Evolutionary conservation across 2,888 invertebrate genomes (phyloP).

Genomic region (Tridacna crocea): DNA sequence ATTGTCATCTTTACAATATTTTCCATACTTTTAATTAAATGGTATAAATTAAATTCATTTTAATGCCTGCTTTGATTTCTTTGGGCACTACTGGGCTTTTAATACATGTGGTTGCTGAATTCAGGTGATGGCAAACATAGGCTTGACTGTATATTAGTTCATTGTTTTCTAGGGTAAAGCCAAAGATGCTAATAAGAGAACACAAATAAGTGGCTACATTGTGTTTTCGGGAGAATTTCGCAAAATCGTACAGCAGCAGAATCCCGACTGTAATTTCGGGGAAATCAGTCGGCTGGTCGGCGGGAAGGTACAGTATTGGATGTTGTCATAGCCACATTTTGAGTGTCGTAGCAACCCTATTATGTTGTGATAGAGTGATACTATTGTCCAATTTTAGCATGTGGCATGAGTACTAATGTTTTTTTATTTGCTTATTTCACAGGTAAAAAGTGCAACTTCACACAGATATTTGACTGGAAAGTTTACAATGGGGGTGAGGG

Average conservation of each 20-base stretch:
- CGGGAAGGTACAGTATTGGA: slow-evolving; percentile 86
- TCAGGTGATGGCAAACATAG: too few relatives aligned
- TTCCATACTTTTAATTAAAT: too few relatives aligned
- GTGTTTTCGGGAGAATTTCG: slow-evolving; percentile 98
- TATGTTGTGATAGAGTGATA: slow-evolving; percentile 49
- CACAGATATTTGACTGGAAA: not conserved
- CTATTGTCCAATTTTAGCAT: slow-evolving; percentile 41
- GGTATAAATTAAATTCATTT: too few relatives aligned
- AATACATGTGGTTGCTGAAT: too few relatives aligned
- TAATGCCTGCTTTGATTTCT: too few relatives aligned
- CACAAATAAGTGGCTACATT: slow-evolving; percentile 94
- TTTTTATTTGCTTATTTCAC: slow-evolving; percentile 45
- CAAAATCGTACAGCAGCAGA: slow-evolving; percentile 95
- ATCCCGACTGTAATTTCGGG: slow-evolving; percentile 97
- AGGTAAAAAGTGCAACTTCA: slow-evolving; percentile 18
- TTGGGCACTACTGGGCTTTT: too few relatives aligned
- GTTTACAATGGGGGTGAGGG: not conserved
- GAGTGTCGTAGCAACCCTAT: slow-evolving; percentile 23
- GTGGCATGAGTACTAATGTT: slow-evolving; percentile 41
- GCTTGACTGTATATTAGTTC: not conserved
- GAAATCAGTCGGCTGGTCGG: slow-evolving; percentile 91
- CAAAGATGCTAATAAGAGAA: slow-evolving; percentile 59
- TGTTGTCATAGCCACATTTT: slow-evolving; percentile 54
- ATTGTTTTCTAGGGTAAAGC: slow-evolving; percentile 50
- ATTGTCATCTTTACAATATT: too few relatives aligned